phyloP scores from a whole-genome alignment of 2,888 invertebrate species.

The Glaucopsyche alexis region DNA sequence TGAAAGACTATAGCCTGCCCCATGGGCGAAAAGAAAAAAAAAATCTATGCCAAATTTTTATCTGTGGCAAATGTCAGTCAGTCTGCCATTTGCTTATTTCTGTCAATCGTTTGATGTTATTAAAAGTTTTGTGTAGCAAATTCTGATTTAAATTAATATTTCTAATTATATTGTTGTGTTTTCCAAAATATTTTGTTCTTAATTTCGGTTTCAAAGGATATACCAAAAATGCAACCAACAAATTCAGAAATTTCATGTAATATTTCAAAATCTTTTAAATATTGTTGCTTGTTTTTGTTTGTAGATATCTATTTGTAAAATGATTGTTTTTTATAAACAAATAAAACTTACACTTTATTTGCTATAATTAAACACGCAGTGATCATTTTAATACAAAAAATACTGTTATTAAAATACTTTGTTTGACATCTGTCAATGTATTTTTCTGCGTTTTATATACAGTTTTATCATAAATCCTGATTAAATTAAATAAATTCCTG shows the following conservation, averaged over 20 bases:
- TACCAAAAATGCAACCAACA: constrained; percentile 6
- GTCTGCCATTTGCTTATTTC: constrained; percentile 68
- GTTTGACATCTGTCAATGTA: constrained; percentile 24
- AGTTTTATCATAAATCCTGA: constrained; percentile 37
- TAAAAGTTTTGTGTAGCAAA: constrained; percentile 52
- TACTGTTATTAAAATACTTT: constrained; percentile 11
- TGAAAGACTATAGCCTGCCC: no score
- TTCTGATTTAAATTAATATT: constrained; percentile 43
- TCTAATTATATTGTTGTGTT: constrained; percentile 44
- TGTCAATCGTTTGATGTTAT: constrained; percentile 77
- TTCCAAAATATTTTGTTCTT: constrained; percentile 40
- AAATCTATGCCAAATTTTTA: neutral
- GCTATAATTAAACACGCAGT: neutral
- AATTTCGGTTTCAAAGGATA: constrained; percentile 3
- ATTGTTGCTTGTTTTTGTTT: constrained; percentile 24
- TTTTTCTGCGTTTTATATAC: constrained; percentile 25
- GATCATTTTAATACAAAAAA: neutral
- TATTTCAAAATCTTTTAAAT: constrained; percentile 45
- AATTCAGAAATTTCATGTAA: constrained; percentile 18
- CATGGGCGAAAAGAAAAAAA: no score
- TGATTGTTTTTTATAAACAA: constrained; percentile 6
- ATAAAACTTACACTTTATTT: neutral
- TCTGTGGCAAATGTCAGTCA: constrained; percentile 36
- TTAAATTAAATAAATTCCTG: constrained; percentile 32
- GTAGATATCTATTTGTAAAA: constrained; percentile 25